Evolutionary conservation across 2,113 vertebrate genomes (phyloP), one percentile per base, ranked within the genome.

Genomic region (Apodemus speciosus): DNA sequence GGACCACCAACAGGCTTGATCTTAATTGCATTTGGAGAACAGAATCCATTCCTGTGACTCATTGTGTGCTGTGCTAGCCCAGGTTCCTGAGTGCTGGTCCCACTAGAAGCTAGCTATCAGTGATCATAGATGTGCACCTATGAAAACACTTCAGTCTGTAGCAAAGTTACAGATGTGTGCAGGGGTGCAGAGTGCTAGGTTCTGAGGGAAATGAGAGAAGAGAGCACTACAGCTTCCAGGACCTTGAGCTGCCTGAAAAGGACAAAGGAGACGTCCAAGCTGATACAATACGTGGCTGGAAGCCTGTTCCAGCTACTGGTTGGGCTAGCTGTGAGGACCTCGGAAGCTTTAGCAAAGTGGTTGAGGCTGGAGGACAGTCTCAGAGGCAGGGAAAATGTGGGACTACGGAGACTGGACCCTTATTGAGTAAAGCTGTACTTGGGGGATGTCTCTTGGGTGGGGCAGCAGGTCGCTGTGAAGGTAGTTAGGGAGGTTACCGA

Each of bases 141-240:
- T 62, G 80, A 94, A 84, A 66, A 43, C 51, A 38, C 85, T 92
- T 90, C 30, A 69, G 1, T 56, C 30, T 43, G 35, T 53, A 91
- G 56, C 49, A 46, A 58, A 32, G 95, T 95, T 91, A 85, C 80
- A 86, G 56, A 85, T 53, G 62, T 56, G 51, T 77, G 69, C 56
- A 38, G 20, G 6, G 4, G 64, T 13, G 30, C 30, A 15, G 30
- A 51, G 16, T 79, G 76, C 30, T 32, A 66, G 30, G 13, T 35
- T 38, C 66, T 62, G 60, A 62, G 20, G 13, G 43, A 77, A 80
- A 58, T 46, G 58, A 58, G 30, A 20, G 51, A 69, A 40, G 2
- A 27, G 38, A 62, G n/a, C n/a, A 60, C 38, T 35, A 75, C 76
- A 64, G 10, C 35, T 66, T 88, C 46, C 40, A 23, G 66, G 51